A percentile compares a stretch with the other conserved stretches of the same genome.
These are phyloP conservation scores for Polyergus mexicanus DNA, from an alignment of 1,140 invertebrate genomes.

Conservation along the genomic window DNA sequence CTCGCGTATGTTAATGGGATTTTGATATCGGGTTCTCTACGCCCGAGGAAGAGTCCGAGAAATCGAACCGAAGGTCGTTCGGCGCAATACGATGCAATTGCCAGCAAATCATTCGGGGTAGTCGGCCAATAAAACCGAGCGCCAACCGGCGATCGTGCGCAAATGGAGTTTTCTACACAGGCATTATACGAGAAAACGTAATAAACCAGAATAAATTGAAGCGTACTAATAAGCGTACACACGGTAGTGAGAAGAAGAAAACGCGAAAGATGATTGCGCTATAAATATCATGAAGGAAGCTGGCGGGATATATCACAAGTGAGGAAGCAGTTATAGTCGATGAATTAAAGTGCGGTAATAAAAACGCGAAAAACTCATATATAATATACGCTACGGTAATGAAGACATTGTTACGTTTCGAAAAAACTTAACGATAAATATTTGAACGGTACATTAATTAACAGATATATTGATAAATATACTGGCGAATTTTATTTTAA, in stretches of 20 bases:
- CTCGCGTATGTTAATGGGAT: constrained; percentile 41
- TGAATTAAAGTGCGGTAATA: not conserved
- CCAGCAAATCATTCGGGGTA: constrained; percentile 33
- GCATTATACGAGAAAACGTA: constrained; percentile 28
- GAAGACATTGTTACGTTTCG: not conserved
- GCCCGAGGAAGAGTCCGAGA: not conserved
- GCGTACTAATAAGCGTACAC: constrained; percentile 27
- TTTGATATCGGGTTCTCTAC: constrained; percentile 39
- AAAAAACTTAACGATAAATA: not conserved
- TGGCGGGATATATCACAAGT: not conserved
- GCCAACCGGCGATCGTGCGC: not conserved
- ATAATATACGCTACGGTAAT: not conserved
- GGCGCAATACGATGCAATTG: constrained; percentile 34
- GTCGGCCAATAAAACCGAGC: constrained; percentile 53
- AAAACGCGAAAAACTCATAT: not conserved
- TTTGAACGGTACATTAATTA: not conserved
- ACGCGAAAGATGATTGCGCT: not conserved
- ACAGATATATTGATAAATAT: not conserved
- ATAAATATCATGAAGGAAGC: not conserved
- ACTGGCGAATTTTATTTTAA: not conserved
- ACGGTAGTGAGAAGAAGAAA: constrained; percentile 1
- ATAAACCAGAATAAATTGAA: constrained; percentile 41
- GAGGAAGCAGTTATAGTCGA: not conserved
- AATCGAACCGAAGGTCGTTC: constrained; percentile 50
- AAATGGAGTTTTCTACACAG: constrained; percentile 24